These are phyloP conservation scores for Hemiprocne comata DNA, from an alignment of 2,113 vertebrate genomes.

Conservation along the genomic window DNA sequence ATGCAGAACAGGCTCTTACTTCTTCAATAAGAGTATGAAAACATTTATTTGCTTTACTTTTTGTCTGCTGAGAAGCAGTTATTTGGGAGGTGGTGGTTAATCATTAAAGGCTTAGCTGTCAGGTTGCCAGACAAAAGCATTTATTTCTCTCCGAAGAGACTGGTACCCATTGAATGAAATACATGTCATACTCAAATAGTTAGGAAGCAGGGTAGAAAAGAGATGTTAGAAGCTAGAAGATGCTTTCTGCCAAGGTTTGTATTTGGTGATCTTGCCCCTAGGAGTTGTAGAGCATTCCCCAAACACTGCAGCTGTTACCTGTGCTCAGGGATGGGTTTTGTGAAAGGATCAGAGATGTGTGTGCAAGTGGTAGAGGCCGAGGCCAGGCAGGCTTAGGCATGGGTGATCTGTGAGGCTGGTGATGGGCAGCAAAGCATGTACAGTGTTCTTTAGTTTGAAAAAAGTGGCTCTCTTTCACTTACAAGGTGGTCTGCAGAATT, in stretches of 20 bases:
- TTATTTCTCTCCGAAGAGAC: neutral
- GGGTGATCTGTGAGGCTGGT: neutral
- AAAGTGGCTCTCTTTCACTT: neutral
- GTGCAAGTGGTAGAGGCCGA: rapidly evolving
- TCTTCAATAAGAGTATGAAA: neutral
- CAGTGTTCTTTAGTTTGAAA: neutral
- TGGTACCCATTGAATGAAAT: neutral
- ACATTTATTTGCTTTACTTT: neutral
- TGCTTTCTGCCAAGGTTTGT: neutral
- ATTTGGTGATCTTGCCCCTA: too few relatives aligned
- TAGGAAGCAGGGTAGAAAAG: neutral
- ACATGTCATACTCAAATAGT: rapidly evolving
- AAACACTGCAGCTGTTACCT: neutral
- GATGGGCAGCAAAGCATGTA: rapidly evolving
- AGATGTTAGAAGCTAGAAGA: neutral
- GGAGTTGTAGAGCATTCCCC: neutral
- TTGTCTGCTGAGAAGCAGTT: neutral
- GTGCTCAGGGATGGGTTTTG: neutral
- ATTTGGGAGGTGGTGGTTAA: neutral
- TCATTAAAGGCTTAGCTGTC: neutral
- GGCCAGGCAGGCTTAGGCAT: neutral
- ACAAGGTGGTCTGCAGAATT: neutral
- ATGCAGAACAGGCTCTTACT: neutral
- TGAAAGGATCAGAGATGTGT: neutral
- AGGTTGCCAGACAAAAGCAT: neutral